Evolutionary conservation across 2,888 invertebrate genomes (phyloP).

Genomic region (Drosophila pegasa): DNA sequence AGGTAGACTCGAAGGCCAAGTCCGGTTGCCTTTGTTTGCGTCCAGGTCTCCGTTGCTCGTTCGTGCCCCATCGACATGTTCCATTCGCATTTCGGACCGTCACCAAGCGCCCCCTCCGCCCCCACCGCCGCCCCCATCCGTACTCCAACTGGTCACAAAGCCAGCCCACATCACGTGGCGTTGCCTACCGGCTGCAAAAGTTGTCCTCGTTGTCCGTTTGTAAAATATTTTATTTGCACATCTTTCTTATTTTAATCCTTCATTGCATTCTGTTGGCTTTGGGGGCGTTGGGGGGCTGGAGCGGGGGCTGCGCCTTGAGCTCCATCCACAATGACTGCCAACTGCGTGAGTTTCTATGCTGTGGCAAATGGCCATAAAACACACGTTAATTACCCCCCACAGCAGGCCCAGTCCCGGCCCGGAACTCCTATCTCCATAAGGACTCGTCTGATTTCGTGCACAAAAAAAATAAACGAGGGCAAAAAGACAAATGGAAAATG

Average conservation of each 20-base stretch:
- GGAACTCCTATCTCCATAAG: neutral
- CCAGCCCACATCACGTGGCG: slow-evolving; percentile 1
- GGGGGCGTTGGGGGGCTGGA: slow-evolving; percentile 32
- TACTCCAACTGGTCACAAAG: slow-evolving; percentile 28
- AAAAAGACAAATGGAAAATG: neutral
- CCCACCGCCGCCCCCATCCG: neutral
- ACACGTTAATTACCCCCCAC: slow-evolving; percentile 79
- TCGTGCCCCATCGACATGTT: slow-evolving; percentile 59
- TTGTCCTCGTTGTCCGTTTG: slow-evolving; percentile 75
- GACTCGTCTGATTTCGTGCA: neutral
- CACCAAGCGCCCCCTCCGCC: slow-evolving; percentile 18
- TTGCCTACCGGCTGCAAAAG: slow-evolving; percentile 41
- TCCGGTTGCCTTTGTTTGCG: slow-evolving; percentile 62
- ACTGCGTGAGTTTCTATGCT: slow-evolving; percentile 46
- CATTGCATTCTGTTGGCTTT: slow-evolving; percentile 62
- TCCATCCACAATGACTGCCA: neutral
- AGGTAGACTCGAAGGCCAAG: slow-evolving; percentile 11
- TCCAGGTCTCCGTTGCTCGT: slow-evolving; percentile 24
- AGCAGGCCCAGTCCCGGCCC: slow-evolving; percentile 12
- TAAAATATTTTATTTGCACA: slow-evolving; percentile 83
- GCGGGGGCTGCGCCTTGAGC: slow-evolving; percentile 2
- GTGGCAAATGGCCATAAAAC: slow-evolving; percentile 71
- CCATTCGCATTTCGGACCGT: slow-evolving; percentile 75
- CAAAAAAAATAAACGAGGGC: neutral
- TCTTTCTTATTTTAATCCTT: slow-evolving; percentile 84